Evolutionary conservation across 2,113 vertebrate species (phyloP).

Genomic region (Brachirus orientalis): DNA sequence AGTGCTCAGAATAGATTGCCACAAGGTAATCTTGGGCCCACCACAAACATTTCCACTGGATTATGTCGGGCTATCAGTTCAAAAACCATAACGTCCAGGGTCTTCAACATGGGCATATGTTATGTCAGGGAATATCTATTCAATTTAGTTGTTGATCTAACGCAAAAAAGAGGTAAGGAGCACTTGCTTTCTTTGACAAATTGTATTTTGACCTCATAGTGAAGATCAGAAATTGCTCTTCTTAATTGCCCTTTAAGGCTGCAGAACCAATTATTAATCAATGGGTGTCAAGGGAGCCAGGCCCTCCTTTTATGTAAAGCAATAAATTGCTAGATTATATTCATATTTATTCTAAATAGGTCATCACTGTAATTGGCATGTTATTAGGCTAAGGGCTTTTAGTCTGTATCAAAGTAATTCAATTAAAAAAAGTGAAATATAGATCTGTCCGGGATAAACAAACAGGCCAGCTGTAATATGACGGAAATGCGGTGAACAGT

Average conservation of each 20-base stretch:
- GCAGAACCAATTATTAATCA: slow-evolving; percentile 93
- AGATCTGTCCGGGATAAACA: slow-evolving; percentile 96
- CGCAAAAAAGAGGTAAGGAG: slow-evolving; percentile 67
- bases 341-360: slow-evolving; percentile 97
- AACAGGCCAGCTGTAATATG: slow-evolving; percentile 92
- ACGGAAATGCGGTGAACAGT: slow-evolving; percentile 87
- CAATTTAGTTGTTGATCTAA: slow-evolving; percentile 78
- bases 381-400: slow-evolving; percentile 96
- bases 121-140: slow-evolving; percentile 80
- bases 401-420: slow-evolving; percentile 96
- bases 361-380: slow-evolving; percentile 98
- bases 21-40: slow-evolving; percentile 67
- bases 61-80: slow-evolving; percentile 75
- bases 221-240: slow-evolving; percentile 90
- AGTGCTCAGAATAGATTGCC: slow-evolving; percentile 83
- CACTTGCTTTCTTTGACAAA: slow-evolving; percentile 83
- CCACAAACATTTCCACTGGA: slow-evolving; percentile 67
- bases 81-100: slow-evolving; percentile 75
- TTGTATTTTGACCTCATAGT: slow-evolving; percentile 87
- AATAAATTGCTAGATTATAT: slow-evolving; percentile 96
- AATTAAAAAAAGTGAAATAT: slow-evolving; percentile 93
- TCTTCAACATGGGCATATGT: slow-evolving; percentile 76
- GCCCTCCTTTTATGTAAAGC: slow-evolving; percentile 89
- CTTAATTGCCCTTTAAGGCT: slow-evolving; percentile 90
- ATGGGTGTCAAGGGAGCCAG: slow-evolving; percentile 88